Evolutionary conservation across 2,888 invertebrate genomes (phyloP), one percentile per base, ranked within the genome.

Genomic region (Drosophila phalerata): DNA sequence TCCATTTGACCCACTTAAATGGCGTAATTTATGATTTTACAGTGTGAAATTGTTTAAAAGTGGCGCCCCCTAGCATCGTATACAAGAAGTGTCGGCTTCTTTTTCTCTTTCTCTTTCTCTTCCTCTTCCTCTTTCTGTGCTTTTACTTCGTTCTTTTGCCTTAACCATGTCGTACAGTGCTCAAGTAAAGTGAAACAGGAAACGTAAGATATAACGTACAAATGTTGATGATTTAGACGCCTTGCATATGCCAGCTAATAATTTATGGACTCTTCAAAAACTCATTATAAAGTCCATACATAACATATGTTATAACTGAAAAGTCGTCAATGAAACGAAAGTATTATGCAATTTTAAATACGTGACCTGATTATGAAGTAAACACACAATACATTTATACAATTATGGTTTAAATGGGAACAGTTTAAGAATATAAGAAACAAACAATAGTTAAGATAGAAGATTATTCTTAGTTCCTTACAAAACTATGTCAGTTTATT

Each of bases 1-100:
- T 90, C 89, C 87, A 88, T 90, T 88, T 90, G 87, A 87, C 88
- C 89, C 90, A 86, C 87, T 90, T 90, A 86, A 90, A 87, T 88
- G 82, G 86, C 87, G 90, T 90, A 90, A 85, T 85, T 85, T 90
- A 85, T 85, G 90, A 85, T 88, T 85, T 88, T 88, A 77, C 81
- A 83, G 90, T 88, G 89, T 86, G 90, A 90, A 85, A 83, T 85
- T 82, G 76, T 79, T 88, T 85, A 69, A 88, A 88, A 82, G 87
- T 82, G 79, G 65, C 71, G 64, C 70, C 77, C 70, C 63, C 76
- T 75, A 61, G 70, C 70, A 63, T 8, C 63, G 32, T 43, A 51
- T 43, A 52, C 69, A 52, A 55, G 67, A 51, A 70, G 61, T 32
- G 40, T 17, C 30, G 28, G 38, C 73, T 45, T 19, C 42, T 60